Evolutionary conservation across 1,140 invertebrate species (phyloP).

Genomic region (Drosophila persimilis): DNA sequence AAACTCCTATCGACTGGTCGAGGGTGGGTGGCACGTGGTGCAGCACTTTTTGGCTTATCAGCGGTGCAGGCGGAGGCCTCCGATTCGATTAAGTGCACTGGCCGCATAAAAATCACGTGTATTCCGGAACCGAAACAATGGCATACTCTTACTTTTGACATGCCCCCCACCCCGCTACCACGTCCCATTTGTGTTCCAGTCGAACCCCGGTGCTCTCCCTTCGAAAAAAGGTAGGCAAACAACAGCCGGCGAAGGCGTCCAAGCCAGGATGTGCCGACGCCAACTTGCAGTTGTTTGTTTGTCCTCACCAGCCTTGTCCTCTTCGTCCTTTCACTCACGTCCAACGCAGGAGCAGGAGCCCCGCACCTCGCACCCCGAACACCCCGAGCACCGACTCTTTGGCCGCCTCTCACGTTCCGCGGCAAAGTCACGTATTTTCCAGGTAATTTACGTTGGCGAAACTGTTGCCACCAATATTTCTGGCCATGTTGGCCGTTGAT

Average conservation of each 20-base stretch:
- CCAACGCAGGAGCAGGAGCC: neutral
- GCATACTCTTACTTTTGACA: neutral
- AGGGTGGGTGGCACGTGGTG: constrained; percentile 14
- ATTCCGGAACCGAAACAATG: constrained; percentile 12
- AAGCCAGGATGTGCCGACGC: constrained; percentile 25
- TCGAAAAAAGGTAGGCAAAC: constrained; percentile 10
- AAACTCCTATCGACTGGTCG: constrained; percentile 19
- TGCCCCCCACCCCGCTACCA: no score
- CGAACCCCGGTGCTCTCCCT: neutral
- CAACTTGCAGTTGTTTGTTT: constrained; percentile 60
- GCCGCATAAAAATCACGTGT: constrained; percentile 68
- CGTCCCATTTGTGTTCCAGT: no score
- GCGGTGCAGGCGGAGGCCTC: constrained; percentile 19
- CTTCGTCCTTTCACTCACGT: constrained; percentile 49
- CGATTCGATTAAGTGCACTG: constrained; percentile 65
- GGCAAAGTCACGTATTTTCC: constrained; percentile 79
- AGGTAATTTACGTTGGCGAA: constrained; percentile 80
- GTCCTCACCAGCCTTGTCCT: constrained; percentile 38
- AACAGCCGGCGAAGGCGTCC: constrained; percentile 28
- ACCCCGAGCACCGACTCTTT: constrained; percentile 18
- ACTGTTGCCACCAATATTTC: constrained; percentile 80
- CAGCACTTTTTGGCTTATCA: constrained; percentile 43
- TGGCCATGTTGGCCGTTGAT: constrained; percentile 68
- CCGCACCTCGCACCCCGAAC: no score
- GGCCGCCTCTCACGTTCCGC: constrained; percentile 59